Evolutionary conservation across 2,797 vertebrate genomes (phyloP), one percentile per base, ranked within the genome.

Genomic region (Anabacerthia variegaticeps): DNA sequence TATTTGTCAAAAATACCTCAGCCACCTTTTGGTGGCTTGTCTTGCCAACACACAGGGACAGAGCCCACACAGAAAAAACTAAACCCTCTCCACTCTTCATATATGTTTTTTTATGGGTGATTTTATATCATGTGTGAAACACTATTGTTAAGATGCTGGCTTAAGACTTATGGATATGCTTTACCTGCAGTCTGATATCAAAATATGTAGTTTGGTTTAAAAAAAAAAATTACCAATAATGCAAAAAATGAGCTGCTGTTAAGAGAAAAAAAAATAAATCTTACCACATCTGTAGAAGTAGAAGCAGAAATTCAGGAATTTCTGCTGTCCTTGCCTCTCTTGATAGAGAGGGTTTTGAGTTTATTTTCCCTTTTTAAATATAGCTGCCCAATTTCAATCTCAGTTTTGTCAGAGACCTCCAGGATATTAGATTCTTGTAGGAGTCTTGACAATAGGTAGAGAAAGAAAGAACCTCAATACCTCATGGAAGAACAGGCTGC

Each of bases 141-240:
- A 44, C 0, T 1, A 36, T 8, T 44, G 12, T 61, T n/a, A 74
- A 80, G n/a, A 77, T 37, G 48, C 5, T 18, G 16, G 3, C 1
- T 63, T 74, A 12, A 22, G 34, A 56, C 68, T 80, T 89, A 68
- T 18, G 1, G 32, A 19, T 34, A 30, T 12, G 4, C 36, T 88
- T 94, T 62, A 26, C 27, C 36, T 39, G 27, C 15, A 81, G 24
- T 58, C 43, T 69, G 19, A 34, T 18, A 92, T 58, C 9, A 76
- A 88, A 87, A 79, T 20, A 62, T 2, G 5, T 28, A 6, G 15
- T 21, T 19, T 7, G 6, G 11, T 41, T 79, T 1, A 2, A 74
- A 41, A 76, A 41, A 76, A 32, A 21, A 54, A 54, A 20, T 12
- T 2, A 12, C 27, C 20, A 48, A 26, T 28, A 66, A 44, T 6